Percentiles rank a stretch among this genome's conserved stretches.
phyloP scores from a whole-genome alignment of 2,113 vertebrate species.

The Notiomystis cincta region DNA sequence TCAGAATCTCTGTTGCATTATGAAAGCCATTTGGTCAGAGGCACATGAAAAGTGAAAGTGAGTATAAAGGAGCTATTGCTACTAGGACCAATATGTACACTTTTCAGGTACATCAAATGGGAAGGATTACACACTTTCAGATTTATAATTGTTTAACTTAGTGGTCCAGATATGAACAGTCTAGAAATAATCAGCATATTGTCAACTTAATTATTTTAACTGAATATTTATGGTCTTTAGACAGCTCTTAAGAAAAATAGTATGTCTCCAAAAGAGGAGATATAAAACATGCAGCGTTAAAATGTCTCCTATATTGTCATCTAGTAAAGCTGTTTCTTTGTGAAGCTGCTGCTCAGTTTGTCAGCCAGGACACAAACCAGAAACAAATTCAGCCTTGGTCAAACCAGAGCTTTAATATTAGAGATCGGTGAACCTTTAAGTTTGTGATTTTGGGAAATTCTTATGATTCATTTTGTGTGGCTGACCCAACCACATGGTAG shows the following conservation, averaged over 20 bases:
- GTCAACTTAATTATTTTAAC: not conserved
- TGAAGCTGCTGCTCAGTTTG: not conserved
- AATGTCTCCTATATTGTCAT: not conserved
- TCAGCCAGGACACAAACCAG: not conserved
- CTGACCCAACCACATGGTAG: not conserved
- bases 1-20: not conserved
- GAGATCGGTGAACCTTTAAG: not conserved
- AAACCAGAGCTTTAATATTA: not conserved
- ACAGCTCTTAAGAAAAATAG: not conserved
- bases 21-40: not conserved
- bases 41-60: not conserved
- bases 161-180: not conserved
- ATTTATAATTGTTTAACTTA: not conserved
- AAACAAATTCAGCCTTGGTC: not conserved
- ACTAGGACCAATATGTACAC: not conserved
- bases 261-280: not conserved
- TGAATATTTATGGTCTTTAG: not conserved
- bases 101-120: not conserved
- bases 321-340: not conserved
- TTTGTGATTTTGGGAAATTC: not conserved
- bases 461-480: not conserved
- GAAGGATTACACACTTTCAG: not conserved
- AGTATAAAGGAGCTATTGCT: not conserved
- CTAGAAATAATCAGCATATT: not conserved
- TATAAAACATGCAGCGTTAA: not conserved